Conservation (phyloP, 2,113 vertebrate species). For the human (Homo sapiens) region DNA sequence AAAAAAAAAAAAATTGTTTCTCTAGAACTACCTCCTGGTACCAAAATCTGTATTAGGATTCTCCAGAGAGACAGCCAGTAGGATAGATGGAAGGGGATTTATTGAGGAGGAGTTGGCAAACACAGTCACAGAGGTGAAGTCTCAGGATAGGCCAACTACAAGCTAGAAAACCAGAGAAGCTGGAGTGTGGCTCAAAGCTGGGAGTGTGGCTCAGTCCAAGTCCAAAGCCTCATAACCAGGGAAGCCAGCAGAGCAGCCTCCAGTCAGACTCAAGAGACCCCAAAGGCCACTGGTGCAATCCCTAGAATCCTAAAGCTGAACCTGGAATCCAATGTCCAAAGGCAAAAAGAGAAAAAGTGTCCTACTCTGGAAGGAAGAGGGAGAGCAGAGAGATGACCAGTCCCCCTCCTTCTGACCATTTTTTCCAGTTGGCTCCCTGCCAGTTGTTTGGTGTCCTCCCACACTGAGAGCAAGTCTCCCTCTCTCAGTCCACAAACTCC, state of each 20-base stretch:
- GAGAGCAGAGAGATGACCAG: neutral
- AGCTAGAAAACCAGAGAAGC: too few relatives aligned
- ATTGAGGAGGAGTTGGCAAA: neutral
- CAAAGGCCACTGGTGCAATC: neutral
- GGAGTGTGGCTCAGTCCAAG: neutral
- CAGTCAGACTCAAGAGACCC: too few relatives aligned
- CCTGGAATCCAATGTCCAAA: neutral
- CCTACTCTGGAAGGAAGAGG: neutral
- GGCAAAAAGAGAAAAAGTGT: neutral
- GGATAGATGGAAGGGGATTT: neutral
- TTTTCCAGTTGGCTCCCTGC: neutral
- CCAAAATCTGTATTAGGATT: neutral
- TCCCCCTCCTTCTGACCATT: neutral
- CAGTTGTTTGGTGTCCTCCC: neutral
- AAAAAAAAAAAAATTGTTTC: neutral
- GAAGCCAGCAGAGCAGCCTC: neutral
- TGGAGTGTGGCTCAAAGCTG: neutral
- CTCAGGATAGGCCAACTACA: too few relatives aligned
- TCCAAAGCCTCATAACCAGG: neutral
- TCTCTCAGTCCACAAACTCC: neutral
- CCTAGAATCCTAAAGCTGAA: neutral
- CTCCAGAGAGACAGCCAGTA: neutral
- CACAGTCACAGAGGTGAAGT: neutral
- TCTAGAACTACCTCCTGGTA: neutral
- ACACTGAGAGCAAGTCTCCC: neutral